Conservation (phyloP, 1,140 invertebrate genomes). For the Cryptotermes secundus region DNA sequence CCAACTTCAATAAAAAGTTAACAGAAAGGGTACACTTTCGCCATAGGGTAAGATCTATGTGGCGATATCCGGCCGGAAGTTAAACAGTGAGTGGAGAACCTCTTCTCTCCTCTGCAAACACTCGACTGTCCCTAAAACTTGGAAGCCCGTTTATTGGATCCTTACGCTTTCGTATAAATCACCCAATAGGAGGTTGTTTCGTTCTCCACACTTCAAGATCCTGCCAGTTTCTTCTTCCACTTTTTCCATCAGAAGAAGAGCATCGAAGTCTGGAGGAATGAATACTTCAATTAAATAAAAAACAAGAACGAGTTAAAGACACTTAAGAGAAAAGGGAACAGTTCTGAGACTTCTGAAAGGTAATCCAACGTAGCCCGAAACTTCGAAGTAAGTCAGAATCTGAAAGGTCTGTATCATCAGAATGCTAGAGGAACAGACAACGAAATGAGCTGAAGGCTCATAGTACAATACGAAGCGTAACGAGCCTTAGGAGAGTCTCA, state of each 20-base stretch:
- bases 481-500: too few relatives aligned
- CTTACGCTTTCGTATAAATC: background rate
- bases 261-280: background rate
- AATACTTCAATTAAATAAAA: background rate
- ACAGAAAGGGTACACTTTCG: too few relatives aligned
- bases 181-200: background rate
- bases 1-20: background rate
- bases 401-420: background rate
- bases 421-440: background rate
- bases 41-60: background rate
- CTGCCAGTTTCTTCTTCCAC: background rate
- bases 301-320: background rate
- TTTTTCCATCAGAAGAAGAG: background rate
- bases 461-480: too few relatives aligned
- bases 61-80: background rate
- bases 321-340: background rate
- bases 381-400: background rate
- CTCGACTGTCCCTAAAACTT: background rate
- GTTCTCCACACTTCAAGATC: background rate
- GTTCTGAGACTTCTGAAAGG: background rate
- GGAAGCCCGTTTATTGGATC: background rate
- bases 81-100: background rate
- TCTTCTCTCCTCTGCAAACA: background rate
- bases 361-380: background rate
- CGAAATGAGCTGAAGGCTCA: background rate